Evolutionary conservation across 2,113 vertebrate species (phyloP).

Genomic region (Apaloderma vittatum): DNA sequence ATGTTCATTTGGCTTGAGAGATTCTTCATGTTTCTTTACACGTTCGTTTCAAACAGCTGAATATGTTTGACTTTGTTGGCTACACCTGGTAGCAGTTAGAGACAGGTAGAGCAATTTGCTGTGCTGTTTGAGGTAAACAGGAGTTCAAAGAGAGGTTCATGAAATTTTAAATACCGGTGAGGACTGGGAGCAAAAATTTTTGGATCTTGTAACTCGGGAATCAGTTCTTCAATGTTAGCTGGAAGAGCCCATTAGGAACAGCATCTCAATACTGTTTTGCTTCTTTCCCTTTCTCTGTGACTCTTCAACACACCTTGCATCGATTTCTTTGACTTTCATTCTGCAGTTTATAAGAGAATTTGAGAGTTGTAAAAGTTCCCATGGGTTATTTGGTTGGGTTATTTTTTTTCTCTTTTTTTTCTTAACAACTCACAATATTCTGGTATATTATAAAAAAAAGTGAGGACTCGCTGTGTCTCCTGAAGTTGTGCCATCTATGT

Average conservation of each 20-base stretch:
- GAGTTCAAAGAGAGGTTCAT: background rate
- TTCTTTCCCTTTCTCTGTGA: background rate
- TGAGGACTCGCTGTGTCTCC: background rate
- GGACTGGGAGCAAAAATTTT: background rate
- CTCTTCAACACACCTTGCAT: background rate
- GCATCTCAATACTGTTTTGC: background rate
- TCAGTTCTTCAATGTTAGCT: background rate
- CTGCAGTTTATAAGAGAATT: background rate
- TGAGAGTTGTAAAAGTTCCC: background rate
- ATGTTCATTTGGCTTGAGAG: background rate
- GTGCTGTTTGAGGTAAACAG: background rate
- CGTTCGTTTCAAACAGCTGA: background rate
- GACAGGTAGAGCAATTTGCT: background rate
- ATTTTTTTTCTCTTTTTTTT: background rate
- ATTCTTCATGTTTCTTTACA: background rate
- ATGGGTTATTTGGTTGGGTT: background rate
- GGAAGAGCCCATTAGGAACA: background rate
- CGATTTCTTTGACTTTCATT: background rate
- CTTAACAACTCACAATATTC: background rate
- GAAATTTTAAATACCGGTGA: slow-evolving; percentile 12
- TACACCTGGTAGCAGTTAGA: background rate
- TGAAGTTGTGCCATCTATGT: background rate
- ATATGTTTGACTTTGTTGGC: background rate
- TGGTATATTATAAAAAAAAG: background rate
- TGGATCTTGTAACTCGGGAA: background rate